A percentile compares a stretch with the other conserved stretches of the same genome.
These are phyloP conservation scores for Crocidura indochinensis DNA, from an alignment of 2,797 vertebrate species.

Conservation along the genomic window DNA sequence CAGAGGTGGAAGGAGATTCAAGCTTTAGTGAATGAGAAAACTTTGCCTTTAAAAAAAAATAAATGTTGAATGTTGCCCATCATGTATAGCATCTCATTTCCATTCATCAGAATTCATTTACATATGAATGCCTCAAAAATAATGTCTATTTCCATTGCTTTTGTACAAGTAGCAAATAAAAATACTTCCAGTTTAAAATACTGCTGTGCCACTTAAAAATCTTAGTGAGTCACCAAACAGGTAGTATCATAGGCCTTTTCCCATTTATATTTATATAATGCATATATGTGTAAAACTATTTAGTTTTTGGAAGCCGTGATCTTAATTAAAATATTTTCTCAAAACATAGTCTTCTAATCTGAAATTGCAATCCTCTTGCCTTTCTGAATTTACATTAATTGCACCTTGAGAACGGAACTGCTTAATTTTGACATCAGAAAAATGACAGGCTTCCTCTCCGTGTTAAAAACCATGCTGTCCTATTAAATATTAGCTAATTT, in stretches of 20 bases:
- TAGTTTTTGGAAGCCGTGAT: constrained; percentile 37
- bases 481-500: constrained; percentile 55
- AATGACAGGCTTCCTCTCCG: constrained; percentile 56
- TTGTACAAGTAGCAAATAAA: constrained; percentile 85
- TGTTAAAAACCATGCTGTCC: constrained; percentile 32
- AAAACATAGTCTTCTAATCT: constrained; percentile 51
- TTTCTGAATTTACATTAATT: constrained; percentile 61
- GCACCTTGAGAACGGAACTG: constrained; percentile 63
- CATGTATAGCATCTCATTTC: constrained; percentile 90
- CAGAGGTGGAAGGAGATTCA: constrained; percentile 50
- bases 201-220: constrained; percentile 14
- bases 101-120: constrained; percentile 92
- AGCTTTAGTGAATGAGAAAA: constrained; percentile 81
- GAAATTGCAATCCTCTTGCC: constrained; percentile 49
- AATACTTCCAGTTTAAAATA: constrained; percentile 71
- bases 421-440: constrained; percentile 60
- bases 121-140: constrained; percentile 90
- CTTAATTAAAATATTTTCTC: constrained; percentile 64
- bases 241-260: constrained; percentile 55
- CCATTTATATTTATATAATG: constrained; percentile 15
- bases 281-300: constrained; percentile 52
- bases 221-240: constrained; percentile 72
- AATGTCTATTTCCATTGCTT: constrained; percentile 87
- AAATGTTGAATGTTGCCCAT: constrained; percentile 86
- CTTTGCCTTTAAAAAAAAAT: constrained; percentile 82